Evolutionary conservation across 2,888 invertebrate genomes (phyloP), one percentile per base, ranked within the genome.

Genomic region (Corbicula japonica): DNA sequence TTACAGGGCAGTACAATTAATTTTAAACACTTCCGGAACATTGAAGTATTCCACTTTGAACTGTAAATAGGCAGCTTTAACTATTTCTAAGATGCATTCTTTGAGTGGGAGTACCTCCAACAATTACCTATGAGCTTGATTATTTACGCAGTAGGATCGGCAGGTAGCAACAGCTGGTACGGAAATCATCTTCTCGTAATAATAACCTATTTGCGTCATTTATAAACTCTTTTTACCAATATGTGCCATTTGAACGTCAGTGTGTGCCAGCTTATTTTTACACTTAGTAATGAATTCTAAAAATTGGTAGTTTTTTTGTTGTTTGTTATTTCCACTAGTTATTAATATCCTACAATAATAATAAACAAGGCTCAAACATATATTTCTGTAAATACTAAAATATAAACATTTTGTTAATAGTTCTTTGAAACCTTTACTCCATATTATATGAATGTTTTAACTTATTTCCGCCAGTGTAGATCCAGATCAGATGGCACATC

Each of bases 121-220:
- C 15, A 34, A 41, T 54, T 66, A 66, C 66, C 66, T 66, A 54
- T 50, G 30, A 35, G 41, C 12, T 54, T 66, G 54, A 66, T 66
- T 66, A 66, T 66, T 66, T 66, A 66, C 66, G 18, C 66, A 66
- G 54, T 21, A 52, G 32, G 41, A 52, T 8, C 26, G 28, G 50
- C 65, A 65, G 65, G 46, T 44, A 63, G 32, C 30, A 28, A 62
- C 76, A 76, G 76, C 76, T 76, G 76, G 21, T 46, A 1, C 35
- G 1, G 32, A 56, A 52, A 63, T 76, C 62, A 76, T 35, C 21
- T 12, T 62, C 48, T 41, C 38, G 35, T 58, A 71, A 63, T 56
- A 71, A 50, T 65, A 21, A 50, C 26, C 56, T 50, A 63, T 71
- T 65, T 76, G 50, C 76, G 70, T 76, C 76, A 76, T 60, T 65